Evolutionary conservation across 2,797 vertebrate genomes (phyloP).

Genomic region (Microhierax caerulescens): DNA sequence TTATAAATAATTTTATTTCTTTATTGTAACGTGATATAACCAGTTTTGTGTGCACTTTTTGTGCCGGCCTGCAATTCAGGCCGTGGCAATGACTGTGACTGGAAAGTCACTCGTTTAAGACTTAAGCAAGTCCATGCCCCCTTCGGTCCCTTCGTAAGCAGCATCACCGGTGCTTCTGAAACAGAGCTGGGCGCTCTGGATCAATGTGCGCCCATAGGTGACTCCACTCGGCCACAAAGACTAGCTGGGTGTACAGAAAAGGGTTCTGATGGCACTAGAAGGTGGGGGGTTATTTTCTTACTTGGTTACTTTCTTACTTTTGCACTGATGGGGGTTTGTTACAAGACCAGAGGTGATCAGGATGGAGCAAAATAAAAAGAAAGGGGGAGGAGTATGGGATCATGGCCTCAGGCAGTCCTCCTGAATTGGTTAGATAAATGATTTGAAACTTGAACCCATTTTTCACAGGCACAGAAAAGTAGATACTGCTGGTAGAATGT

Average conservation of each 20-base stretch:
- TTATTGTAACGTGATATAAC: background rate
- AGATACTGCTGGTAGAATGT: background rate
- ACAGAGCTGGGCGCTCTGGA: background rate
- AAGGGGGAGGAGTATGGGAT: background rate
- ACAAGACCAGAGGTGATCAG: background rate
- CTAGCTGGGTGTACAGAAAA: background rate
- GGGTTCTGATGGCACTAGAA: background rate
- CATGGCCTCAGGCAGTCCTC: background rate
- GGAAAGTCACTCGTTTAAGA: background rate
- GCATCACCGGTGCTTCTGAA: background rate
- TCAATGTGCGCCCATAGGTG: rapidly evolving
- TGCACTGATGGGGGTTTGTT: background rate
- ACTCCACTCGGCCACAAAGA: background rate
- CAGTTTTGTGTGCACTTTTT: background rate
- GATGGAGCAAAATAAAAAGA: background rate
- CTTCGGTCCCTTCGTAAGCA: background rate
- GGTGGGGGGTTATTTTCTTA: background rate
- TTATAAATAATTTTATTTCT: background rate
- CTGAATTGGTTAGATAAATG: background rate
- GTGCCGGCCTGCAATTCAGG: background rate
- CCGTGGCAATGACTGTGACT: background rate
- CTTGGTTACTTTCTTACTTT: too few relatives aligned
- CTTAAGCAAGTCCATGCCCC: background rate
- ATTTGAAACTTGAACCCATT: background rate
- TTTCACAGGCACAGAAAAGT: background rate